Evolutionary conservation across 2,888 invertebrate genomes (phyloP).

Genomic region (Escarpia spicata): DNA sequence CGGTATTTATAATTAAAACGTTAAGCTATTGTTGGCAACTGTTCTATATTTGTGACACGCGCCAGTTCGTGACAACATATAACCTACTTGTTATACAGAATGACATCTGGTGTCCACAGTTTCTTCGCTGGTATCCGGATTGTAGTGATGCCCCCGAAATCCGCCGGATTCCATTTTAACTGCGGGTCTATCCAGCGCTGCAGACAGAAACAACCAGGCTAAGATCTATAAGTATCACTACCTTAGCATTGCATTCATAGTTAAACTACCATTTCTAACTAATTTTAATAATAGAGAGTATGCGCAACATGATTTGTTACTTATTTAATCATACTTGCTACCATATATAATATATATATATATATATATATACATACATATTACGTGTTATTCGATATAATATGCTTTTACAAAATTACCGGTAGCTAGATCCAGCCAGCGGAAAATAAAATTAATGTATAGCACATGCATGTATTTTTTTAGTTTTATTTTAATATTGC

Average conservation of each 20-base stretch:
- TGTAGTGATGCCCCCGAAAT: conserved; percentile 40
- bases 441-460: too few species aligned
- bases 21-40: too few species aligned
- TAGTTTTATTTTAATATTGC: too few species aligned
- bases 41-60: too few species aligned
- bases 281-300: neutral
- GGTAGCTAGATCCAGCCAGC: too few species aligned
- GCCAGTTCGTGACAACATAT: neutral
- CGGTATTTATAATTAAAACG: too few species aligned
- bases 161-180: conserved; percentile 43
- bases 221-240: neutral
- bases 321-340: neutral
- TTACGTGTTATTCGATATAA: too few species aligned
- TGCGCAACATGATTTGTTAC: neutral
- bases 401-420: too few species aligned
- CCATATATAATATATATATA: neutral
- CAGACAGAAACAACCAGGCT: conserved; percentile 17
- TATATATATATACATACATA: neutral
- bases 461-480: too few species aligned
- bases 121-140: conserved; percentile 43
- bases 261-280: too few species aligned
- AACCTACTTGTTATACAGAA: conserved; percentile 47
- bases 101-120: conserved; percentile 48
- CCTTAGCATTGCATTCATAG: neutral
- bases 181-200: conserved; percentile 46